Evolutionary conservation across 2,797 vertebrate species (phyloP), one percentile per base, ranked within the genome.

Genomic region (Apogon talboti): DNA sequence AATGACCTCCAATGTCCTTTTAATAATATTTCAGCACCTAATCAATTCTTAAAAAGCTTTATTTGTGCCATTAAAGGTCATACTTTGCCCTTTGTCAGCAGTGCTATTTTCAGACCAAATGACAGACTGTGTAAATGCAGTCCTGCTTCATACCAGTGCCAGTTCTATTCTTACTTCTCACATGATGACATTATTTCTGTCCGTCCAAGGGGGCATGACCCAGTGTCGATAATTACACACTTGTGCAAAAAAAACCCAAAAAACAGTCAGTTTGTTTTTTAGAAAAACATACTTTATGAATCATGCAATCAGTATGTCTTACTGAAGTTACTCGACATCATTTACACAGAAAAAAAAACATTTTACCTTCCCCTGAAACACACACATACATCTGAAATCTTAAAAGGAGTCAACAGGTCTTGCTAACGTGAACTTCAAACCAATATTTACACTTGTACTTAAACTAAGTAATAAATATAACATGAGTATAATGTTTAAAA

Each of bases 281-380:
- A 62, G 78, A 78, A 76, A 92, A 93, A 94, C 91, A 87, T 87
- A 91, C 16, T 94, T 94, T 93, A 93, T 93, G 86, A 83, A 89
- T 83, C 91, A 92, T 94, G 92, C 92, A 90, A 80, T 80, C 45
- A 53, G 66, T 86, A 88, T 67, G 90, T 71, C 48, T 67, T 76
- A 75, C 59, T 71, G 37, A 68, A 78, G 57, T 65, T 72, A 75
- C 78, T 74, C 67, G 77, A 78, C 47, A 81, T 47, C 50, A 74
- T 75, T 71, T 69, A 75, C 76, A 88, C 53, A 42, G 44, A 56
- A 44, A 55, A 21, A 58, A 52, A 43, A 56, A 18, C n/a, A 48
- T 8, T 50, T 49, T 43, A 16, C 55, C 54, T 35, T 54, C 61
- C 57, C 41, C 57, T 47, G 40, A 69, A 76, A 80, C 15, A 82